Evolutionary conservation across 2,797 vertebrate species (phyloP).

Genomic region (Poecilia wingei): DNA sequence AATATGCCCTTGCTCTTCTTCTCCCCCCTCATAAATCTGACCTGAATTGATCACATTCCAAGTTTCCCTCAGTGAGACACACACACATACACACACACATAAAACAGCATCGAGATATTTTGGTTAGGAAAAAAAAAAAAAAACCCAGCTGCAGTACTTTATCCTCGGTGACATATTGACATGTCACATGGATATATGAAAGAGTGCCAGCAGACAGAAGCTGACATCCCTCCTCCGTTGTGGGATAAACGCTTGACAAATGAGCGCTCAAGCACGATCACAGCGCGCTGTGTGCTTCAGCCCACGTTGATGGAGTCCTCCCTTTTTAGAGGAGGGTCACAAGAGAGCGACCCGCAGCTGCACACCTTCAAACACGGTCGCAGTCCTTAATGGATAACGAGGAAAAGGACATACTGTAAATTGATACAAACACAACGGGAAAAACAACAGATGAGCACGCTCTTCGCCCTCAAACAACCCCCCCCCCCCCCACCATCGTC

Average conservation of each 20-base stretch:
- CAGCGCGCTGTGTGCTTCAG: slow-evolving; percentile 62
- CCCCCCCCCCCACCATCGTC: background rate
- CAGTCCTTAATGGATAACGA: slow-evolving; percentile 63
- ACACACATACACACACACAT: slow-evolving; percentile 17
- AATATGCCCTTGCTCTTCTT: slow-evolving; percentile 1
- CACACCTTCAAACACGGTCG: slow-evolving; percentile 46
- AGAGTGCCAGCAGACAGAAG: slow-evolving; percentile 70
- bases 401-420: slow-evolving; percentile 55
- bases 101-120: slow-evolving; percentile 64
- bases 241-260: slow-evolving; percentile 77
- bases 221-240: slow-evolving; percentile 71
- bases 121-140: slow-evolving; percentile 52
- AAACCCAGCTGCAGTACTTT: slow-evolving; percentile 55
- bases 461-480: background rate
- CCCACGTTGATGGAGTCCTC: slow-evolving; percentile 67
- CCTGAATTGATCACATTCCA: slow-evolving; percentile 15
- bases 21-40: slow-evolving; percentile 11
- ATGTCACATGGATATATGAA: slow-evolving; percentile 75
- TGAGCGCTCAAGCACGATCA: slow-evolving; percentile 67
- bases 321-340: slow-evolving; percentile 61
- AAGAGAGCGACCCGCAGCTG: slow-evolving; percentile 29
- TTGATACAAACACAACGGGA: slow-evolving; percentile 50
- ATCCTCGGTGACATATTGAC: slow-evolving; percentile 74
- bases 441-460: slow-evolving; percentile 51
- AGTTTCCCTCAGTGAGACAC: slow-evolving; percentile 47